Evolutionary conservation across 1,140 invertebrate species (phyloP), one percentile per base, ranked within the genome.

Genomic region (Agrilus planipennis): DNA sequence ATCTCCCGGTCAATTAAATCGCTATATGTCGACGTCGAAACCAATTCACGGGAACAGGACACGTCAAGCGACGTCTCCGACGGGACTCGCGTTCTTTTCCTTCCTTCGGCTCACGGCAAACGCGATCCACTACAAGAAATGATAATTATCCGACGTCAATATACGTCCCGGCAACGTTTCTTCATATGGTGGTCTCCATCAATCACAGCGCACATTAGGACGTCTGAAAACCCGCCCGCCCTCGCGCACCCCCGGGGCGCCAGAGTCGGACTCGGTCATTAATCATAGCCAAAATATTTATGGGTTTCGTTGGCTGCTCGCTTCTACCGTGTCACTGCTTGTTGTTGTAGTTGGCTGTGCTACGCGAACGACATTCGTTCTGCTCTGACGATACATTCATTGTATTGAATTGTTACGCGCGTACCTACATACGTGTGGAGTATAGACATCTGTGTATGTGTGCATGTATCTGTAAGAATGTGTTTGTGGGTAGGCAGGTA

Each of bases 131-230:
- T 41, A 47, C 40, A 49, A 39, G 38, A 44, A 53, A 53, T 36
- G 49, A 55, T 50, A 55, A 53, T 53, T 51, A 55, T 55, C 51
- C 46, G 41, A 41, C 51, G 49, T 52, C 51, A 49, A 53, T 53
- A 53, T 50, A 51, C 51, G 51, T 53, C 51, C 49, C 39, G 49
- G 49, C 50, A 44, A 57, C 51, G 51, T 55, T 57, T 54, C 55
- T 55, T 55, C 49, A 55, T 58, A 52, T 54, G 55, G 55, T 58
- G 55, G 55, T 55, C 55, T 52, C 47, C 55, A 58, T 58, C 53
- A 58, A 58, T 58, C 55, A 58, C 44, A 48, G 34, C 44, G 36
- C 47, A 46, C 53, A 54, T 54, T 54, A 55, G 51, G 32, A 46
- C 47, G 51, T 51, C 50, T 41, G 35, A 41, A 43, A 42, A 42